Base-by-base conservation (phyloP, 2,888 invertebrate genomes). In the Branchipolynoe longqiensis region DNA sequence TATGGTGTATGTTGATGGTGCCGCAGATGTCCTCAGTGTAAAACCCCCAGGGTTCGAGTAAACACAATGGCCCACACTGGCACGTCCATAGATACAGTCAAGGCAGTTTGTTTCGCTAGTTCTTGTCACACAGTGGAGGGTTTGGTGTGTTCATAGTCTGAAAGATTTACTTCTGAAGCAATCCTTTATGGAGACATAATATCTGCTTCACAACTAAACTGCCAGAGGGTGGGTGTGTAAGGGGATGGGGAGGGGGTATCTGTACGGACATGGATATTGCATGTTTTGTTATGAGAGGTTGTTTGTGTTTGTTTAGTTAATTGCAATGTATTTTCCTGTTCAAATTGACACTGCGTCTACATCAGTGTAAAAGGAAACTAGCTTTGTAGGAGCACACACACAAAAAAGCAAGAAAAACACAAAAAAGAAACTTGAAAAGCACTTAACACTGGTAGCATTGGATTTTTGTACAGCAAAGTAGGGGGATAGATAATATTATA, bases 1-100 rank as follows among this genome's bases (percentile, higher is more conserved):
- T 69, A 69, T 69, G 69, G 69, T 38, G 69, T 69, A 69, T 69
- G 69, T 8, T 33, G 69, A 69, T 33, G 69, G 69, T 14, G 69
- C 69, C 22, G 22, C 69, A n/a, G n/a, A 48, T 18, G 18, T 18
- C 69, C 69, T n/a, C 25, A 28, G 69, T 12, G 33, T 69, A 36
- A n/a, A n/a, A 38, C 69, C 69, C 33, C 69, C 33, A 69, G 22
- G 69, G 69, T 69, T 36, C 69, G 38, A 69, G 38, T 69, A 69
- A 36, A 33, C 38, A 69, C 38, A 69, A 14, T 14, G 1, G 69
- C 36, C 69, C 38, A 6, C 36, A 69, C 36, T 36, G 38, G 36
- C 69, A 38, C 69, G 25, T 25, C 69, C 69, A 62, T 69, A 69
- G 69, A 69, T 69, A 78, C 78, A 78, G 78, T 78, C 78, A 78